Base-by-base conservation (phyloP, 2,888 invertebrate species). In the Silvanus unidentatus region DNA sequence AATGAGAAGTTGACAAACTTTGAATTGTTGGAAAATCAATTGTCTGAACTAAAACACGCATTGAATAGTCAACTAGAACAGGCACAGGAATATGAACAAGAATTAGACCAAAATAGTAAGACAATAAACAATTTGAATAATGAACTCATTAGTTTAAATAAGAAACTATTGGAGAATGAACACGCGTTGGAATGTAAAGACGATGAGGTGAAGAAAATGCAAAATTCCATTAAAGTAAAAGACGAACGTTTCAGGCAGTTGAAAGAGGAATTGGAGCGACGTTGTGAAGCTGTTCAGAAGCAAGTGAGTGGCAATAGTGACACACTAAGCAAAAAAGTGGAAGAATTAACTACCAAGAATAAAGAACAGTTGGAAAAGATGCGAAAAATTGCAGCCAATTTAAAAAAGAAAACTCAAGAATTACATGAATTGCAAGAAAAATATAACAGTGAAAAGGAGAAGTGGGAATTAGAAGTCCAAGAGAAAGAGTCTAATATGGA, bases 291-390 rank as follows among this genome's bases (percentile, higher is more conserved):
- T 3, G 49, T 72, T 34, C 72, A 74, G 27, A 59, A 56, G 42
- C 58, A 71, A 40, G 56, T 74, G 2, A 63, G 64, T n/a, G 53
- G 52, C 4, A 70, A 68, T 50, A 54, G 58, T 8, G 66, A 55
- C 14, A 58, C 63, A 4, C 42, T 71, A 1, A 65, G 71, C 15
- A 66, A 69, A 3, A 70, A 67, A 50, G 45, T 76, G n/a, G 50
- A 57, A 48, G 75, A 73, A 53, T 65, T 81, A 1, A 82, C 84
- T 58, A 71, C 63, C 5, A 85, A 83, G 62, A 80, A 81, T 52
- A 83, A 81, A 58, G 81, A 84, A 40, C 79, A 86, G 49, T 67
- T 84, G 42, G 87, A 88, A 44, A 88, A 87, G 68, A 75, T 88
- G 62, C 89, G 88, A 62, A 88, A 88, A 60, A 80, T 85, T 58